Evolutionary conservation across 1,140 invertebrate genomes (phyloP).

Genomic region (Medauroidea extradentata): DNA sequence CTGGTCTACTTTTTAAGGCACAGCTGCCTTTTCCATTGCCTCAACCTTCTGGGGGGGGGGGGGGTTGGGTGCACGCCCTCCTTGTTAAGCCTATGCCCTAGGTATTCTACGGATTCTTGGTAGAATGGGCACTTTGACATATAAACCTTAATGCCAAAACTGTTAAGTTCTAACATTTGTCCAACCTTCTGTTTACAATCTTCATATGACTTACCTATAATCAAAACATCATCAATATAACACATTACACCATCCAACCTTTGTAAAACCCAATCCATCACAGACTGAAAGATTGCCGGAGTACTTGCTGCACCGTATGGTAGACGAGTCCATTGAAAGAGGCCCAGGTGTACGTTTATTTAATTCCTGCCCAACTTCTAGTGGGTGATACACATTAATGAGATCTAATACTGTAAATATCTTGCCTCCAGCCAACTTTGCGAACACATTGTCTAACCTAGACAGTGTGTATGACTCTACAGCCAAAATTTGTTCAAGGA

Average conservation of each 20-base stretch:
- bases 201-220: background rate
- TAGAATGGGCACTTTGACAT: slow-evolving; percentile 38
- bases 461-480: slow-evolving; percentile 17
- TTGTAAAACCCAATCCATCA: background rate
- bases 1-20: slow-evolving; percentile 33
- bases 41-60: slow-evolving; percentile 38
- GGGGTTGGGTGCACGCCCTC: slow-evolving; percentile 34
- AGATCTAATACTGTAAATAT: slow-evolving; percentile 33
- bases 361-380: slow-evolving; percentile 27
- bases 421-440: slow-evolving; percentile 22
- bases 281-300: background rate
- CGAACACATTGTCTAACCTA: slow-evolving; percentile 12
- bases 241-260: background rate
- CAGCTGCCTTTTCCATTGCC: slow-evolving; percentile 34
- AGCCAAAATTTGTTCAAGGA: no score
- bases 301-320: background rate
- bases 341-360: background rate
- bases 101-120: slow-evolving; percentile 28
- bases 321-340: background rate
- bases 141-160: slow-evolving; percentile 32
- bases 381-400: slow-evolving; percentile 34
- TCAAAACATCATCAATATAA: background rate
- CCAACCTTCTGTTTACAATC: slow-evolving; percentile 4
- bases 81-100: slow-evolving; percentile 35
- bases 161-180: slow-evolving; percentile 22